Base-by-base conservation (phyloP, 2,113 vertebrate genomes). In the Thunnus thynnus region DNA sequence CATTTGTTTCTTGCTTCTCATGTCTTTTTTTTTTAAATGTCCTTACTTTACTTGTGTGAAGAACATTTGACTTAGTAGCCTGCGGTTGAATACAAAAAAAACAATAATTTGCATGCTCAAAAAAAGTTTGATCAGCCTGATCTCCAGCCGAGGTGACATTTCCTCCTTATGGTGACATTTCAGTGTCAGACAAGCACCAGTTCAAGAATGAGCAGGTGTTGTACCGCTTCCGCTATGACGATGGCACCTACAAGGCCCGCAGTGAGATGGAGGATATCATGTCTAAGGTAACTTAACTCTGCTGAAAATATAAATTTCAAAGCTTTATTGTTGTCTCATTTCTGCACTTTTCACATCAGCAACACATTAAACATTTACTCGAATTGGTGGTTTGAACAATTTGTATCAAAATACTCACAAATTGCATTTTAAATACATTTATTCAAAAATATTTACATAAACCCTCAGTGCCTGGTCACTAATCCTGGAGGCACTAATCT, bases 131-230 rank as follows among this genome's bases (percentile, higher is more conserved):
- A 61, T 61, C 18, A 41, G 36, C 8, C 36, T 41, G 36, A 41
- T 7, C 36, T 41, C 36, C 22, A 25, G 25, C 44, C 51, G 4
- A 44, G 16, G n/a, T 85, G 60, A 85, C 36, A 25, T 56, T 32
- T 68, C 77, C 50, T 72, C 32, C 13, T 36, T 71, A 2, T 82
- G 60, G 14, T 82, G 46, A 52, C 48, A 1, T 89, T 91, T 65
- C 78, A 99, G 98, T 99, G 91, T 99, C 98, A 41, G 98, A 99
- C 92, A 99, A 98, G 87, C 98, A 99, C 88, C 98, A 99, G 91
- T 99, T 99, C 90, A 99, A 99, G 96, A 99, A 99, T 0, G 98
- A 99, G 86, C 97, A 98, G 92, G 98, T 99, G 78, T 94, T 99
- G 92, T 99, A 99, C 90, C 96, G 98, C 32, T 99, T 99, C 93